Evolutionary conservation across 2,888 invertebrate species (phyloP).

Genomic region (Brachyptera risi): DNA sequence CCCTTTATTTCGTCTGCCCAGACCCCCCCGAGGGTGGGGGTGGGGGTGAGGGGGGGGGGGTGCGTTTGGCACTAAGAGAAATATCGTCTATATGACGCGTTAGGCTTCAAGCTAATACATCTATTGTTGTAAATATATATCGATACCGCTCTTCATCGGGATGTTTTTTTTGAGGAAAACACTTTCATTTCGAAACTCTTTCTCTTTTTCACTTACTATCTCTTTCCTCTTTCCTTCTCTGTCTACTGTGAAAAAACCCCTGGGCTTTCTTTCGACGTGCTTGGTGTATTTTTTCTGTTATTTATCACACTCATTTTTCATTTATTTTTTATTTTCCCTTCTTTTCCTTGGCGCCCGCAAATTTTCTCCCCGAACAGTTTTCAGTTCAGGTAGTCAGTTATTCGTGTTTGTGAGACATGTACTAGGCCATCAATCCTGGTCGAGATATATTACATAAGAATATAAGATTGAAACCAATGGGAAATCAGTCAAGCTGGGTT

Average conservation of each 20-base stretch:
- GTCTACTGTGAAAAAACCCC: slow-evolving; percentile 20
- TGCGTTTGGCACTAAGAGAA: background rate
- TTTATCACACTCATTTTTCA: slow-evolving; percentile 30
- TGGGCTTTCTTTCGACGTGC: slow-evolving; percentile 20
- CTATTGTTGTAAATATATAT: slow-evolving; percentile 21
- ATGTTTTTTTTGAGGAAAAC: slow-evolving; percentile 19
- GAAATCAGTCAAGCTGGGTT: too few species aligned
- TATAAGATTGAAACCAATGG: background rate
- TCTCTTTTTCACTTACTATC: slow-evolving; percentile 2
- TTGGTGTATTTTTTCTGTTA: slow-evolving; percentile 27
- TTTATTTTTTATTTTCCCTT: slow-evolving; percentile 25
- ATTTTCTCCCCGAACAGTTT: slow-evolving; percentile 12
- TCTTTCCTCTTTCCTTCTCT: background rate
- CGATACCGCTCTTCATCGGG: slow-evolving; percentile 9
- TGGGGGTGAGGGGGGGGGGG: background rate
- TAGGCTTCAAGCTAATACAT: slow-evolving; percentile 13
- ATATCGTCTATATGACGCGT: slow-evolving; percentile 1
- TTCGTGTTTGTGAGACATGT: background rate
- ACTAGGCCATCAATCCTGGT: slow-evolving; percentile 4
- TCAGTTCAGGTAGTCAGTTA: slow-evolving; percentile 16
- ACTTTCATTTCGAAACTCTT: slow-evolving; percentile 7
- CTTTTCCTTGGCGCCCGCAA: slow-evolving; percentile 11
- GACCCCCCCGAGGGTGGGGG: background rate
- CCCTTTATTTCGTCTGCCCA: background rate
- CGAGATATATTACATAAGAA: background rate